These are phyloP conservation scores for Sebastes aleutianus DNA, from an alignment of 2,797 vertebrate genomes.

Conservation along the genomic window DNA sequence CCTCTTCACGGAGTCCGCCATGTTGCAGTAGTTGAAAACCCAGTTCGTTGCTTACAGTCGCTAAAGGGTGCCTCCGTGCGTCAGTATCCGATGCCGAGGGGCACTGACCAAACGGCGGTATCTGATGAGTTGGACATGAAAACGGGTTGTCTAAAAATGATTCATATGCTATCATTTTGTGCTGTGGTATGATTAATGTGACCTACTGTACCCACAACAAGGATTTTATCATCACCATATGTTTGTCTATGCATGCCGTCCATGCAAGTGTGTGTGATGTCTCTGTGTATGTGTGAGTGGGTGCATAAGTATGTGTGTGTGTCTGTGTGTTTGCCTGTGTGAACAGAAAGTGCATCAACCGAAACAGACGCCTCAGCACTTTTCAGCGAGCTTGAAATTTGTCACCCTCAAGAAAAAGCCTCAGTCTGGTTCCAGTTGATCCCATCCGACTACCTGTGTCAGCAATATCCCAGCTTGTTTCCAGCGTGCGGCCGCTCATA, in stretches of 20 bases:
- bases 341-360: conserved; percentile 34
- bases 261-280: background rate
- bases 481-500: conserved; percentile 49
- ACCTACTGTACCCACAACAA: background rate
- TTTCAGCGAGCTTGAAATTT: conserved; percentile 63
- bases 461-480: conserved; percentile 58
- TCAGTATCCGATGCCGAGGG: too few species aligned
- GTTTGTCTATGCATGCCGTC: background rate
- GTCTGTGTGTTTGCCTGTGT: background rate
- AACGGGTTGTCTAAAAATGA: background rate
- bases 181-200: background rate
- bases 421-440: conserved; percentile 39
- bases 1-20: too few species aligned
- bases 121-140: too few species aligned
- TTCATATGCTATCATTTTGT: background rate
- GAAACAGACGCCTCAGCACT: conserved; percentile 62
- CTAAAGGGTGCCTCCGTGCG: too few species aligned
- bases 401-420: conserved; percentile 66
- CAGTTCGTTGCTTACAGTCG: too few species aligned
- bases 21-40: too few species aligned
- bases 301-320: background rate
- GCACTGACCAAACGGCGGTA: too few species aligned
- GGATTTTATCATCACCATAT: background rate
- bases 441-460: conserved; percentile 45
- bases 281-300: background rate